Evolutionary conservation across 2,797 vertebrate species (phyloP).

Genomic region (Champsocephalus gunnari): DNA sequence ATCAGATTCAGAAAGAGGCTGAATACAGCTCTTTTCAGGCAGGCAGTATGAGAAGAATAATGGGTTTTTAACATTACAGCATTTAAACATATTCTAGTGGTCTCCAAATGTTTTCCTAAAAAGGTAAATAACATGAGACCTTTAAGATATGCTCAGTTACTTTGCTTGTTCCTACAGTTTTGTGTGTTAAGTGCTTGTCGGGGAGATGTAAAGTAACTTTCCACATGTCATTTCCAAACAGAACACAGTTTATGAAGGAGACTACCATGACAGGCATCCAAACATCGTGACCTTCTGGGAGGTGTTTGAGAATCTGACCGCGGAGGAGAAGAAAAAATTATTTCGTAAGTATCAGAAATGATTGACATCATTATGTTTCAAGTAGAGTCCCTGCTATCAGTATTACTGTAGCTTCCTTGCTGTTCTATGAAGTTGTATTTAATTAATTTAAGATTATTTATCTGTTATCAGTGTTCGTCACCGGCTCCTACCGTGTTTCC

Average conservation of each 20-base stretch:
- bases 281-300: conserved; percentile 94
- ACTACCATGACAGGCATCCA: conserved; percentile 89
- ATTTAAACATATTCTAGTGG: no score
- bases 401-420: not conserved
- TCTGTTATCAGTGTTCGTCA: conserved; percentile 84
- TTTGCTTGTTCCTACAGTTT: not conserved
- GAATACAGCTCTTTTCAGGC: no score
- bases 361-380: not conserved
- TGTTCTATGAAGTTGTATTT: not conserved
- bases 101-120: not conserved
- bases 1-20: no score
- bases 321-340: conserved; percentile 93
- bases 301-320: conserved; percentile 90
- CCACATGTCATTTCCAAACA: conserved; percentile 56
- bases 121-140: not conserved
- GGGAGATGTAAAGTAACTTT: no score
- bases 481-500: conserved; percentile 83
- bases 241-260: conserved; percentile 93
- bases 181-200: not conserved
- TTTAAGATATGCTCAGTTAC: not conserved
- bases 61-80: no score
- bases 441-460: not conserved
- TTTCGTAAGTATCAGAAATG: conserved; percentile 85
- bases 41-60: no score
- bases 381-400: not conserved